Percentiles rank a stretch among this genome's conserved stretches.
Conservation (phyloP, 2,888 invertebrate genomes). For the Heterodera filipjevi region DNA sequence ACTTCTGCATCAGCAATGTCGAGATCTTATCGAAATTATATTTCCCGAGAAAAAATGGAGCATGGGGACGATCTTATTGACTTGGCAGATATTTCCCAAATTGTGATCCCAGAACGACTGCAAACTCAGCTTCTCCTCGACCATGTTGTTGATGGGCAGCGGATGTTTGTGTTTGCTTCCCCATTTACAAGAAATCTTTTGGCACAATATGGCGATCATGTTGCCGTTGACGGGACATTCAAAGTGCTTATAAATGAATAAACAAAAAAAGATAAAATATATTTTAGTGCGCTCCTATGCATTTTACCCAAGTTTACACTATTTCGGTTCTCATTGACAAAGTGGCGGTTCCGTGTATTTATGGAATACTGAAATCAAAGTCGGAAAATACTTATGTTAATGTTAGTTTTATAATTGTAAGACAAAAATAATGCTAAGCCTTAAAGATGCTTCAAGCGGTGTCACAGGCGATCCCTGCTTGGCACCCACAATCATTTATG, state of each 20-base stretch:
- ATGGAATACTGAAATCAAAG: background rate
- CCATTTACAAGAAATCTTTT: conserved; percentile 1
- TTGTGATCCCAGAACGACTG: conserved; percentile 11
- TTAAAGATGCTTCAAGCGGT: background rate
- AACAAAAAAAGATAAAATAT: background rate
- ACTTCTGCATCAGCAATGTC: background rate
- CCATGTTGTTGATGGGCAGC: background rate
- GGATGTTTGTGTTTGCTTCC: background rate
- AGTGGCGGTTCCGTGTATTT: background rate
- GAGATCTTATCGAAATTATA: background rate
- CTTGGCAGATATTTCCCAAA: background rate
- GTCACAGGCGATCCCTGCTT: background rate
- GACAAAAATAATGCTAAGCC: background rate
- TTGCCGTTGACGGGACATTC: conserved; percentile 4
- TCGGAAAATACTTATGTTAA: background rate
- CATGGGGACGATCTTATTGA: conserved; percentile 16
- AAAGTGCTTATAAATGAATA: background rate
- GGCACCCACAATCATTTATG: background rate
- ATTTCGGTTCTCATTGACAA: background rate
- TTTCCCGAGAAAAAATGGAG: background rate
- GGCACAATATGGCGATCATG: background rate
- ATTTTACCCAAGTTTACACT: background rate
- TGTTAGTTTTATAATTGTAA: background rate
- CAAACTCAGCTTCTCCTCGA: background rate
- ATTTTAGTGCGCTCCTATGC: background rate